Conservation (phyloP, 2,888 invertebrate genomes). For the Meloe dianella region DNA sequence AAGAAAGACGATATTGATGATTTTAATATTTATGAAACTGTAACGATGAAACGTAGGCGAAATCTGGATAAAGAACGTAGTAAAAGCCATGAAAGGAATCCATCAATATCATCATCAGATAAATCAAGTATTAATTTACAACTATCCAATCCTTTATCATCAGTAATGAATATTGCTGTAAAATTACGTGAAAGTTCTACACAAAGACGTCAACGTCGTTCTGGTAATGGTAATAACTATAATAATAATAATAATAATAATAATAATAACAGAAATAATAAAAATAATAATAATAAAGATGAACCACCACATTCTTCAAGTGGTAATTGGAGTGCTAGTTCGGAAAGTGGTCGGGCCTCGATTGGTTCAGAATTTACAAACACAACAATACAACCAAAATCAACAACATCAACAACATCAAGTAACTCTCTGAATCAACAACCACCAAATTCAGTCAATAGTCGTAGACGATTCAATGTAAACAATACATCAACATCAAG, state of each 20-base stretch:
- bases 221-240: conserved; percentile 57
- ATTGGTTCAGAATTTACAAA: conserved; percentile 83
- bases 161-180: conserved; percentile 68
- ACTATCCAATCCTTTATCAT: conserved; percentile 61
- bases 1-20: conserved; percentile 64
- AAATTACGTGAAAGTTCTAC: conserved; percentile 78
- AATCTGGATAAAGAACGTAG: conserved; percentile 66
- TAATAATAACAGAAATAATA: background rate
- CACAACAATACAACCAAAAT: conserved; percentile 70
- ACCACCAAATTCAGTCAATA: conserved; percentile 74
- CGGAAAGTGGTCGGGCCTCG: conserved; percentile 85
- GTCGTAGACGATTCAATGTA: conserved; percentile 67
- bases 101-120: conserved; percentile 74
- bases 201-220: conserved; percentile 72
- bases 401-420: conserved; percentile 72
- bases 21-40: conserved; percentile 70
- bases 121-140: conserved; percentile 69
- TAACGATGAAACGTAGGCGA: conserved; percentile 69
- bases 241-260: background rate
- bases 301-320: conserved; percentile 87
- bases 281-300: conserved; percentile 64
- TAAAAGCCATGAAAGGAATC: conserved; percentile 78
- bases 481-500: conserved; percentile 78
- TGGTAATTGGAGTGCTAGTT: conserved; percentile 95
- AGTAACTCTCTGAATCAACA: conserved; percentile 71